phyloP scores from a whole-genome alignment of 2,113 vertebrate genomes.

The Callocephalon fimbriatum region DNA sequence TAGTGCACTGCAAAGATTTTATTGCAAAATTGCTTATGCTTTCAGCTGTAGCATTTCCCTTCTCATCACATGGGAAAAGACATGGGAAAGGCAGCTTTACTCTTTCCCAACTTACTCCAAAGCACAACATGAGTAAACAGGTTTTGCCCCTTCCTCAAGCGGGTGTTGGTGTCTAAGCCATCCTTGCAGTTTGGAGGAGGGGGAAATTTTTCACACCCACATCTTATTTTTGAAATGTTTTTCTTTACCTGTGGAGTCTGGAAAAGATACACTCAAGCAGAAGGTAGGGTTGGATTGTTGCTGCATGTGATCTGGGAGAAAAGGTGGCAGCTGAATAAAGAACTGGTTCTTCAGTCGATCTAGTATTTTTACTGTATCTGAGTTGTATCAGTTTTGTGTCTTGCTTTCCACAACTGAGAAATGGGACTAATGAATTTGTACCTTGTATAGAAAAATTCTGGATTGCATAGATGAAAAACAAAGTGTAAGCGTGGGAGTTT shows the following conservation, averaged over 20 bases:
- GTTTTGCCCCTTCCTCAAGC: conserved; percentile 18
- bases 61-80: background rate
- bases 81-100: background rate
- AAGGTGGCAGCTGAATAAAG: background rate
- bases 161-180: background rate
- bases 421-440: background rate
- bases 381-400: background rate
- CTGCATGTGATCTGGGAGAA: background rate
- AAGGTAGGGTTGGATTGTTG: background rate
- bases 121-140: background rate
- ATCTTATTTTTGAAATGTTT: background rate
- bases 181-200: background rate
- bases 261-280: background rate
- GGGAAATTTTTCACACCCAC: background rate
- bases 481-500: background rate
- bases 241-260: background rate
- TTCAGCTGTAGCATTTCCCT: background rate
- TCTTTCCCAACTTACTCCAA: background rate
- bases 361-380: background rate
- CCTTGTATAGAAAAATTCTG: background rate
- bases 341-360: background rate
- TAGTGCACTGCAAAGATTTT: background rate
- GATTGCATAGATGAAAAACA: background rate
- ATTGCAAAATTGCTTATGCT: conserved; percentile 21
- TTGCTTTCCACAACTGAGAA: background rate